phyloP scores from a whole-genome alignment of 2,113 vertebrate genomes.

The Muntiacus reevesi region DNA sequence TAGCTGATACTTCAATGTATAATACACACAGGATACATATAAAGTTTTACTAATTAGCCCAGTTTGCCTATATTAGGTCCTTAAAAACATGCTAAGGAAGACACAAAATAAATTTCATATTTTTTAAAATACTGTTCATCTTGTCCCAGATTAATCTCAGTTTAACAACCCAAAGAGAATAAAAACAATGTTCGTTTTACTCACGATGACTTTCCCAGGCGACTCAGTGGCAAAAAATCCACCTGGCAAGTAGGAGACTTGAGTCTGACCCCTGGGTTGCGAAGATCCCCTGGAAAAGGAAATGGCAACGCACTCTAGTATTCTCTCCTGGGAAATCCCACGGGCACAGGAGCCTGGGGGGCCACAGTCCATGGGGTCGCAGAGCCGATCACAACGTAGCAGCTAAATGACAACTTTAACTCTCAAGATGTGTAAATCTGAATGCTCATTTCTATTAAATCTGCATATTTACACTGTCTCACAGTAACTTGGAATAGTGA shows the following conservation, averaged over 20 bases:
- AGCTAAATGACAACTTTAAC: neutral
- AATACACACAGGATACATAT: neutral
- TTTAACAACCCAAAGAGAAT: neutral
- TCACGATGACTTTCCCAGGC: neutral
- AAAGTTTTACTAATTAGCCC: neutral
- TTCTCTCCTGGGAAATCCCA: neutral
- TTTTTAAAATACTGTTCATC: neutral
- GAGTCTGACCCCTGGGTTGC: neutral
- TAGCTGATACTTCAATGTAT: neutral
- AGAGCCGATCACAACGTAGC: neutral
- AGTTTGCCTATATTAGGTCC: neutral
- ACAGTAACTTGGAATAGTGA: neutral
- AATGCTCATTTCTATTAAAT: neutral
- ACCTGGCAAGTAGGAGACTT: neutral
- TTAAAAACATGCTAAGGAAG: neutral
- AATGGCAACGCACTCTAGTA: neutral
- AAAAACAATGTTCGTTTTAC: neutral
- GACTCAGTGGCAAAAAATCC: neutral
- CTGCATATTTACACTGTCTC: neutral
- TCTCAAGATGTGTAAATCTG: neutral
- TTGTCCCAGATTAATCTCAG: neutral
- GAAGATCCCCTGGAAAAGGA: neutral
- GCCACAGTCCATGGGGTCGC: neutral
- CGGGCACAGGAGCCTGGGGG: neutral
- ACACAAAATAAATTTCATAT: neutral